Evolutionary conservation across 2,888 invertebrate genomes (phyloP).

Genomic region (Chrysomela aeneicollis): DNA sequence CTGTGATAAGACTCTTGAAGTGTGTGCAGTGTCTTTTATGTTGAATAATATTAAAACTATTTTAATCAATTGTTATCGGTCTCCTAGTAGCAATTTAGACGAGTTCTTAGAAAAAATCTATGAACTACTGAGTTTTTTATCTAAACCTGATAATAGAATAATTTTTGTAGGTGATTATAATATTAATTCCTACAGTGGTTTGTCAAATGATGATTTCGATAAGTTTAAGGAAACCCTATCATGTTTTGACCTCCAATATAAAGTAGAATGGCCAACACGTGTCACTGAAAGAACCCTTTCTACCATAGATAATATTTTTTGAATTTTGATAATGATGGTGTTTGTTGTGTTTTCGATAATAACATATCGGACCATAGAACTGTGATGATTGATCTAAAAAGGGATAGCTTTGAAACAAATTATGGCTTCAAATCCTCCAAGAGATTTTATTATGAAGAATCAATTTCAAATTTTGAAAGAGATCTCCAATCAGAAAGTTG

Average conservation of each 20-base stretch:
- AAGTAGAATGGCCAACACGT: slow-evolving; percentile 15
- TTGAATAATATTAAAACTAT: slow-evolving; percentile 11
- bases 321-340: no score
- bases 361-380: no score
- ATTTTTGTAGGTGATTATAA: slow-evolving; percentile 8
- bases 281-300: slow-evolving; percentile 10
- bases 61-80: slow-evolving; percentile 8
- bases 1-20: slow-evolving; percentile 2
- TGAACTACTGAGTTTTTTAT: slow-evolving; percentile 5
- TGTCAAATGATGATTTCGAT: background rate
- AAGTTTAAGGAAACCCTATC: slow-evolving; percentile 6
- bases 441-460: slow-evolving; percentile 4
- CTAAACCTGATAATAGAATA: slow-evolving; percentile 3
- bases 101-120: slow-evolving; percentile 11
- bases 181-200: slow-evolving; percentile 7
- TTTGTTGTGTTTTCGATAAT: no score
- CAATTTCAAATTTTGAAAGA: slow-evolving; percentile 3
- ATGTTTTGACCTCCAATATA: slow-evolving; percentile 14
- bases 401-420: background rate
- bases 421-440: background rate
- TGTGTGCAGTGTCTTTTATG: slow-evolving; percentile 12
- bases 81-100: slow-evolving; percentile 8
- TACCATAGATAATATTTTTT: no score
- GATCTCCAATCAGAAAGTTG: slow-evolving; percentile 9
- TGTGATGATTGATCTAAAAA: slow-evolving; percentile 10